Evolutionary conservation across 2,113 vertebrate genomes (phyloP), one percentile per base, ranked within the genome.

Genomic region (Platichthys stellatus): DNA sequence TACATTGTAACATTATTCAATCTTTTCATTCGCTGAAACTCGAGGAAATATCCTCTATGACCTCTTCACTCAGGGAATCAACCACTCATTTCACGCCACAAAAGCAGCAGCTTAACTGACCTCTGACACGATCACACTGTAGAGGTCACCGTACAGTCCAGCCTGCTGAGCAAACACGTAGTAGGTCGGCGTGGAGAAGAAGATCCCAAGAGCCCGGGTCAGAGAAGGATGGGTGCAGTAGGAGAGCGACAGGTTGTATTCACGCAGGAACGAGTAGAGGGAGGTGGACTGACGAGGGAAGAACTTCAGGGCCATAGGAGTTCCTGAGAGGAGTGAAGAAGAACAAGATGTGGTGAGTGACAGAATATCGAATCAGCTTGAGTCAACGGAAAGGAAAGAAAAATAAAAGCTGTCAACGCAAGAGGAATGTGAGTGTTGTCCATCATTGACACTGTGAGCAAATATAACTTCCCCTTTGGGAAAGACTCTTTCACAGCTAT

Each of bases 111-210:
- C 38, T 43, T 23, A 67, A 92, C 91, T 84, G 70, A 93, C 94
- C 93, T 94, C 93, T 51, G 93, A 93, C 70, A 96, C 94, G n/a
- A 97, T 95, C 76, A 97, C 93, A 12, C 91, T 91, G 66, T 96
- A 98, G 74, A 98, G 96, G 71, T 98, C 97, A 8, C 97, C 97
- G 0, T 90, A 93, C 0, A 96, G 94, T 0, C 96, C 96, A 0
- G 95, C 92, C 76, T 98, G 96, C 93, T 98, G 97, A 40, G 95
- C 93, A 0, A 98, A 98, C 47, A 94, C 95, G 0, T 97, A 98
- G 88, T 96, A 93, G 0, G 92, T 89, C 0, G 95, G 86, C 0
- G 95, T 97, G 82, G 96, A 96, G 69, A 96, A 96, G 86, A 96
- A 96, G n/a, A 95, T 92, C 9, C 94, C 95, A 40, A 96, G 91